Base-by-base conservation (phyloP, 2,113 vertebrate species). In the Oryzias woworae region DNA sequence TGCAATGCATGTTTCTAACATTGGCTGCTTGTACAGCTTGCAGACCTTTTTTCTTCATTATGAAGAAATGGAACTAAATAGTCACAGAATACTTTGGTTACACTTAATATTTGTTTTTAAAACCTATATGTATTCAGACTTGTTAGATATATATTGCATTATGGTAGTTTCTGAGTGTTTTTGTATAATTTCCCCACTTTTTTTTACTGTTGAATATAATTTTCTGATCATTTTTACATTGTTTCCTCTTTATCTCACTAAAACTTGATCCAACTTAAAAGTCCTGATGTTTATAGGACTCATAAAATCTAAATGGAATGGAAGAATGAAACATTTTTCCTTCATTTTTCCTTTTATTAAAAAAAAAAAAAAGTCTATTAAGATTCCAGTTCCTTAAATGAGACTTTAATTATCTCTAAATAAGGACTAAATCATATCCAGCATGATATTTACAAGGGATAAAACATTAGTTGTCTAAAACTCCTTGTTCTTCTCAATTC, bases 1-100 rank as follows among this genome's bases (percentile, higher is more conserved):
- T 83, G 67, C 78, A 87, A 89, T 78, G 58, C 85, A 86, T 83
- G 85, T 80, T 81, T 69, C 84, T 79, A 78, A 79, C 75, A 79
- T 85, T 81, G 71, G 70, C 76, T 80, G 79, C 85, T 83, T 75
- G 75, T 75, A 65, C 56, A 67, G 78, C 73, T 75, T 57, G 41
- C 36, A 49, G 62, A 55, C 69, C 20, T 20, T 26, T 49, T 82
- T 64, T 69, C 48, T 47, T 66, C 49, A 36, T 45, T 75, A 20
- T 78, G 51, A 73, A 69, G 70, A 44, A 28, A 68, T 66, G 66
- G 23, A 62, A 72, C 71, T 3, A 28, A 28, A 20, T 52, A 43
- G 49, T 22, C 2, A 49, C 58, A 44, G 45, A 70, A 72, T 48
- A 45, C 75, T 72, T 78, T 65, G 20, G 44, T 48, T 4, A 28